Base-by-base conservation (phyloP, 2,113 vertebrate species). In the Nyctereutes procyonoides region DNA sequence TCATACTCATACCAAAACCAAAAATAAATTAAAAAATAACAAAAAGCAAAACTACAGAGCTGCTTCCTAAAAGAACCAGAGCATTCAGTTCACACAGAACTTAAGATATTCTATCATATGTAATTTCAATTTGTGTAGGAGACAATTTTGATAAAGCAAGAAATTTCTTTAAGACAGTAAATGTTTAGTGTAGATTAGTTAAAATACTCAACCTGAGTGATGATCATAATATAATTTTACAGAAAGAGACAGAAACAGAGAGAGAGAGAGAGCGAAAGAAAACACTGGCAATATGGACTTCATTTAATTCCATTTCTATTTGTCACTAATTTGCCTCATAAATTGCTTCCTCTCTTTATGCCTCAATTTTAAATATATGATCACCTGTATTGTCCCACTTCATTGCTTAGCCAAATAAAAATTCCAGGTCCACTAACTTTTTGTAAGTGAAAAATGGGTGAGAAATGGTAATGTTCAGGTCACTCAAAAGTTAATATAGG, bases 351-450 rank as follows among this genome's bases (percentile, higher is more conserved):
- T 90, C 69, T 71, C 87, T 69, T 92, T 85, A 65, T 71, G 63
- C 17, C 65, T 90, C 51, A 55, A 14, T 74, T 92, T 86, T 89
- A 7, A 95, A 14, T 79, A 88, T 43, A n/a, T 17, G 62, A 30
- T 94, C 69, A 88, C 13, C 62, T 79, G 30, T 94, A 84, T 2
- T 84, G 43, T 38, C 26, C 38, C 26, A 96, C 4, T 79, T 94
- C 19, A 91, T 3, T 63, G 69, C 35, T 88, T 17, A 92, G 88
- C 56, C 88, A 93, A 94, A 82, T 91, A 53, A 95, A 92, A 88
- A 91, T 38, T 58, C 20, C 53, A 56, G 35, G 71, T 79, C 76
- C 48, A 58, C 73, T 55, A 96, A 88, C 35, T 65, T 95, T 60
- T 71, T 88, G 30, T 82, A 94, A 93, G 69, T 85, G 58, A 93